Evolutionary conservation across 2,113 vertebrate genomes (phyloP).

Genomic region (Artemisiospiza belli): DNA sequence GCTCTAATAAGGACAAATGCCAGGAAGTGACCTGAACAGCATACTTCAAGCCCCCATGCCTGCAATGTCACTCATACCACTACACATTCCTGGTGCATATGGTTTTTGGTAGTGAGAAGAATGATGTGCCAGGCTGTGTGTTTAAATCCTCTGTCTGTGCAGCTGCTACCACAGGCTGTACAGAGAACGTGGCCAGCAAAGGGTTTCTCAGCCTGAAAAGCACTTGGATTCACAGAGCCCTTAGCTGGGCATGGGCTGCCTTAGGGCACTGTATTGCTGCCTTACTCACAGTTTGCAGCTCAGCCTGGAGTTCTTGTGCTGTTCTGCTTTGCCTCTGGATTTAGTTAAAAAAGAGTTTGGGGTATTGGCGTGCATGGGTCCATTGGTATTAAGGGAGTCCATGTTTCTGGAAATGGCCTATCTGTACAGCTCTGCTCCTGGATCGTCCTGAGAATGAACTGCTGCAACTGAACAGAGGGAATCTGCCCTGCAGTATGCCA

Average conservation of each 20-base stretch:
- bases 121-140: background rate
- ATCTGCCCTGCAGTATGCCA: background rate
- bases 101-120: background rate
- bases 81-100: accelerated
- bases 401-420: background rate
- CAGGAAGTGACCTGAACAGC: background rate
- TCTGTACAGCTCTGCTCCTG: background rate
- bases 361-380: background rate
- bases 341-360: background rate
- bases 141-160: background rate
- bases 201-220: background rate
- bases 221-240: background rate
- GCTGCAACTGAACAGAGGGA: background rate
- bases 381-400: background rate
- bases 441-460: background rate
- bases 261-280: background rate
- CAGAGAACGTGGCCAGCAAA: background rate
- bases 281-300: background rate
- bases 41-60: background rate
- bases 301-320: background rate
- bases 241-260: accelerated
- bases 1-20: background rate
- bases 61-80: accelerated
- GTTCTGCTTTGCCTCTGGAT: background rate
- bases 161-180: background rate